Evolutionary conservation across 1,140 invertebrate genomes (phyloP), one percentile per base, ranked within the genome.

Genomic region (Drosophila kikkawai): DNA sequence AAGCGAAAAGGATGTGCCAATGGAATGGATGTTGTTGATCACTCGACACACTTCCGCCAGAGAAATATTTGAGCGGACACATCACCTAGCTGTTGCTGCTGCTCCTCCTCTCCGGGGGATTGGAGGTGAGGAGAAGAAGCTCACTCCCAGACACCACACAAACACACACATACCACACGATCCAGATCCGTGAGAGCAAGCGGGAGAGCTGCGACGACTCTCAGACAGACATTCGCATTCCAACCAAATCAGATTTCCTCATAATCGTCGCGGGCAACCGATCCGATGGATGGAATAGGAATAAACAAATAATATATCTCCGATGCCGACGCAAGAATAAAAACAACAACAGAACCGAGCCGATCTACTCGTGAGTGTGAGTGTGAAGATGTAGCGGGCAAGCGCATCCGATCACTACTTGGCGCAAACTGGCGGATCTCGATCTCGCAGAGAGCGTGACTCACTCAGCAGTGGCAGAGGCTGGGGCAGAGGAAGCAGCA

Each of bases 231-330:
- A 84, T 81, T 84, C 81, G 81, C 85, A 90, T 90, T 90, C 85
- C 85, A 85, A 79, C 79, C 70, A 91, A 91, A 85, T 91, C 79
- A 76, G 79, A 90, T 90, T 91, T 91, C 85, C 84, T 91, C 75
- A 86, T 90, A 84, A 76, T 66, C 85, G 75, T 65, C 61, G 63
- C 65, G 63, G 60, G 41, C 79, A 77, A 48, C 48, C 47, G 53
- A 56, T 51, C 67, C 73, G 65, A 61, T 78, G 75, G 74, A 78
- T 69, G 56, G 60, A 78, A 78, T 78, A 78, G 64, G 60, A 78
- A 78, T 78, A 78, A 78, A 78, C 75, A 78, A 78, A 78, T 78
- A 78, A 78, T 78, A 78, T 78, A 78, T 78, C 75, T 78, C 51
- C 39, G 68, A 74, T 44, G 48, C 67, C 44, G 63, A 65, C 67